Evolutionary conservation across 2,888 invertebrate species (phyloP), one percentile per base, ranked within the genome.

Genomic region (Ceraclea dissimilis): DNA sequence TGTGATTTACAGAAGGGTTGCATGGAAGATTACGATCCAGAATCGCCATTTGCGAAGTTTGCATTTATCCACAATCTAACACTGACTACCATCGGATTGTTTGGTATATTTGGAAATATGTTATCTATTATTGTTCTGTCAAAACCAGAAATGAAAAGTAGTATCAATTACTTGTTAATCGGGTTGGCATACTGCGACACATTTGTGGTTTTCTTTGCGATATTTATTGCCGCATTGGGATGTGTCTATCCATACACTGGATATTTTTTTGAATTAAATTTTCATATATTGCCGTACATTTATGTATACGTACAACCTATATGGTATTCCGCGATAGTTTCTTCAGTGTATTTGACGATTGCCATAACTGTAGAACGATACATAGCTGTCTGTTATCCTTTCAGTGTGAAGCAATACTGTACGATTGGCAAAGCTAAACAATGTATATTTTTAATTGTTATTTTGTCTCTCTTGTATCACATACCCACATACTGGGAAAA

Each of bases 401-500:
- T 49, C 6, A 22, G 16, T 10, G 21, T 26, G 5, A 49, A 49
- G 19, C 10, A n/a, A n/a, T 26, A 19, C 5, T 49, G 21, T 16
- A 49, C 49, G 2, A n/a, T 26, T 10, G 26, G 49, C 16, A 16
- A 22, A 21, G 26, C 49, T 2, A 49, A 49, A 16, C 21, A 26
- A 21, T 22, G 49, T 16, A 20, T 49, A 19, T 49, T 6, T 26
- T 4, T 49, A 4, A 49, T 49, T 26, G 26, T 49, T n/a, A 21
- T 22, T 19, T 4, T 26, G 6, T 49, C 49, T 2, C 4, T 49
- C 5, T 8, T 49, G 4, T 49, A 49, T 26, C 49, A 49, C 16
- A 49, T 49, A 2, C 49, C 49, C 4, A 49, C 49, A 8, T 49
- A 22, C n/a, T 49, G 21, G 49, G 49, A 49, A 16, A 49, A 49